Evolutionary conservation across 2,888 invertebrate genomes (phyloP).

Genomic region (Leptothorax acervorum): DNA sequence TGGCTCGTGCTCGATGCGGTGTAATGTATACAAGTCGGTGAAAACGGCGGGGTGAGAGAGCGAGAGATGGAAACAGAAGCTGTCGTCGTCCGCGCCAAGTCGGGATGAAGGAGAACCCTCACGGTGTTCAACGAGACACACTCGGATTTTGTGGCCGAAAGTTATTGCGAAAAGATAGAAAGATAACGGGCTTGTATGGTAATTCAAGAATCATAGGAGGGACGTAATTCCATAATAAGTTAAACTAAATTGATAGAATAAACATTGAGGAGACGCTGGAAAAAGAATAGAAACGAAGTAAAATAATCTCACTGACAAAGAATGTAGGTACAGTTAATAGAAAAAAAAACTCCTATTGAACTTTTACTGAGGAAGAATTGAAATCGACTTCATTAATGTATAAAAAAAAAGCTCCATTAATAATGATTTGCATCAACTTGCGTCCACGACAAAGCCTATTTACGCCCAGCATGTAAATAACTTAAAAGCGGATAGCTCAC

Average conservation of each 20-base stretch:
- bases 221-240: background rate
- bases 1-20: constrained; percentile 48
- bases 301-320: background rate
- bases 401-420: constrained; percentile 1
- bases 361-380: background rate
- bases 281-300: no score
- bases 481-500: constrained; percentile 43
- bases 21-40: constrained; percentile 35
- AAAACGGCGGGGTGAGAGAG: background rate
- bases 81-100: constrained; percentile 37
- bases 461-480: constrained; percentile 35
- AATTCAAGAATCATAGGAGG: background rate
- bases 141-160: constrained; percentile 5
- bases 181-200: background rate
- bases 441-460: background rate
- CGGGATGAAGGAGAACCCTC: constrained; percentile 16
- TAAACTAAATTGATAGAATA: background rate
- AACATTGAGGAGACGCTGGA: background rate
- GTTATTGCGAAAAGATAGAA: background rate
- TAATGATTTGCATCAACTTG: constrained; percentile 11
- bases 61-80: constrained; percentile 26
- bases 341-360: background rate
- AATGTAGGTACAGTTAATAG: background rate
- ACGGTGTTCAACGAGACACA: constrained; percentile 8
- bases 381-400: background rate